Percentiles rank a stretch among this genome's conserved stretches.
These are phyloP conservation scores for Anastrepha obliqua DNA, from an alignment of 1,140 invertebrate genomes.

Conservation along the genomic window DNA sequence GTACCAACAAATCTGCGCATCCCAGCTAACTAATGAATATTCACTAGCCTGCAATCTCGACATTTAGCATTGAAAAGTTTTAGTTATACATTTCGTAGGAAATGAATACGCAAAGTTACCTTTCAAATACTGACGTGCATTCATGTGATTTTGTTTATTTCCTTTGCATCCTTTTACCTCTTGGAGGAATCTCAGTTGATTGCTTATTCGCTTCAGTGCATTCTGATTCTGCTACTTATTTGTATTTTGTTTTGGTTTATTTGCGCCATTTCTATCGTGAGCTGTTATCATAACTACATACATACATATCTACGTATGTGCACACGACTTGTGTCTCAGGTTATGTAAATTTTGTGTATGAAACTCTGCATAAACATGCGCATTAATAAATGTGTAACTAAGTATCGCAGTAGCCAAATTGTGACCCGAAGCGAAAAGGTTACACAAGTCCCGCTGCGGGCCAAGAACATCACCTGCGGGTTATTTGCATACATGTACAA, in stretches of 20 bases:
- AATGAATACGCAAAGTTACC: not conserved
- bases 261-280: too few species aligned
- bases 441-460: not conserved
- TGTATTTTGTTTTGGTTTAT: too few species aligned
- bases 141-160: not conserved
- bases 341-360: not conserved
- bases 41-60: not conserved
- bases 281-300: too few species aligned
- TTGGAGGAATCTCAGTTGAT: constrained; percentile 4
- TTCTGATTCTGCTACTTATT: not conserved
- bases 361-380: not conserved
- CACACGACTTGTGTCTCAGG: too few species aligned
- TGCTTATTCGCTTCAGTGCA: constrained; percentile 37
- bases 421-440: constrained; percentile 32
- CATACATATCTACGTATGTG: too few species aligned
- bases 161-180: not conserved
- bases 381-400: not conserved
- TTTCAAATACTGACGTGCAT: not conserved
- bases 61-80: not conserved
- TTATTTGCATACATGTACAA: not conserved
- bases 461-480: not conserved
- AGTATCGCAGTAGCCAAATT: not conserved
- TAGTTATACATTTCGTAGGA: not conserved
- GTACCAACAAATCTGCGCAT: not conserved
- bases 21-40: not conserved